These are phyloP conservation scores for Pseudococcus viburni DNA, from an alignment of 2,888 invertebrate genomes.

Conservation along the genomic window DNA sequence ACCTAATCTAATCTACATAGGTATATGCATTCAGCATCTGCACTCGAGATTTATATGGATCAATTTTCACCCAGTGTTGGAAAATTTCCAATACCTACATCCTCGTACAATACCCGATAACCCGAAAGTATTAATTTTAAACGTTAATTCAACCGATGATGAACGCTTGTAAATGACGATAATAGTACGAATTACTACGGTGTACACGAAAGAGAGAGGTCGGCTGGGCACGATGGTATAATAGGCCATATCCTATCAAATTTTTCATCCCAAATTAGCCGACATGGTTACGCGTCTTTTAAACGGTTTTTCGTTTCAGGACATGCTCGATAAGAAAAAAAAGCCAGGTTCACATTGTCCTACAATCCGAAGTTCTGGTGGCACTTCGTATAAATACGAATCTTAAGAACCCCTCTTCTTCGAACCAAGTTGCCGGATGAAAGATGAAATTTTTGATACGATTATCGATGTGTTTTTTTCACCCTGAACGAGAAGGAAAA, in stretches of 20 bases:
- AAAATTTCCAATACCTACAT: background rate
- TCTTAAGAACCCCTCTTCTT: background rate
- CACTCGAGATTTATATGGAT: background rate
- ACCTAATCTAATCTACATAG: background rate
- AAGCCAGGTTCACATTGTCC: background rate
- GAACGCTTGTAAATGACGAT: conserved; percentile 61
- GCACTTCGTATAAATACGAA: background rate
- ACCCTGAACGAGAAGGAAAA: background rate
- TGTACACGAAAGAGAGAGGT: conserved; percentile 2
- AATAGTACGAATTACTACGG: conserved; percentile 63
- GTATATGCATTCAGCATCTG: background rate
- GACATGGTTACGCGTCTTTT: conserved; percentile 54
- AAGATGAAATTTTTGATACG: background rate
- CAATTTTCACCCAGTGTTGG: background rate
- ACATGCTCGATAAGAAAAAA: conserved; percentile 43
- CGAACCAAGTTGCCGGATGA: background rate
- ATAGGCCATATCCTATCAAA: conserved; percentile 65
- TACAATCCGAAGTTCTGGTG: background rate
- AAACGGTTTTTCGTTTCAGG: conserved; percentile 56
- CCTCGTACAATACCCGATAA: conserved; percentile 31
- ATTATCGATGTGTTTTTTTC: background rate
- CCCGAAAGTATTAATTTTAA: conserved; percentile 62
- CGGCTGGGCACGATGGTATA: conserved; percentile 2
- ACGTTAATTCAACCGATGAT: conserved; percentile 64
- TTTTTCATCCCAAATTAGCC: conserved; percentile 64